Conservation (phyloP, 2,797 vertebrate species). For the Helarctos malayanus region DNA sequence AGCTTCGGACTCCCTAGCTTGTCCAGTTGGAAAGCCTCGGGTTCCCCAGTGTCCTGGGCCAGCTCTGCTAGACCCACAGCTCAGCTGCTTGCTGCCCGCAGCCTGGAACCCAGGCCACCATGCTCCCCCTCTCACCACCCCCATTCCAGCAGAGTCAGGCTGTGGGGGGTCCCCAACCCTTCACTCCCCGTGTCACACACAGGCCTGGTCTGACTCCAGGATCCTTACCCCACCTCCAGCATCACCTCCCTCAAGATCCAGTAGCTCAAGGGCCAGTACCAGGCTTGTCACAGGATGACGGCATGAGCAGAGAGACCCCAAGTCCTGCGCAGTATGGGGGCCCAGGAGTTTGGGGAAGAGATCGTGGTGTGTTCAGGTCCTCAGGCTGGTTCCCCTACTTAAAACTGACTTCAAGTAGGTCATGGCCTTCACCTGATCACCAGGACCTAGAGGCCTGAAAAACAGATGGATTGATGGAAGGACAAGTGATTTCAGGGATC, state of each 20-base stretch:
- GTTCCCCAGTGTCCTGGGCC: not conserved
- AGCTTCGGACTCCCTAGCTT: not conserved
- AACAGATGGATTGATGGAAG: too few species aligned
- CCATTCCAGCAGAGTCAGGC: too few species aligned
- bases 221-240: not conserved
- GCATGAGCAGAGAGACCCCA: not conserved
- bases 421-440: not conserved
- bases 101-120: fast-evolving
- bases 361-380: fast-evolving
- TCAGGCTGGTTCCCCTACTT: not conserved
- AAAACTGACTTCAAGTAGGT: not conserved
- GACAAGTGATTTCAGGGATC: not conserved
- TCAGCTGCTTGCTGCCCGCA: not conserved
- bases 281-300: not conserved
- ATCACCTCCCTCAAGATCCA: not conserved
- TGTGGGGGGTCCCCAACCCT: fast-evolving
- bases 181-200: not conserved
- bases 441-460: not conserved
- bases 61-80: not conserved
- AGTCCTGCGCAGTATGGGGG: not conserved
- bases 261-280: too few species aligned
- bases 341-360: not conserved
- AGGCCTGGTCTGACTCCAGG: not conserved
- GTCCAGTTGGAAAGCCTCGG: not conserved
- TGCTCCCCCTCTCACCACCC: not conserved